Evolutionary conservation across 2,888 invertebrate species (phyloP), one percentile per base, ranked within the genome.

Genomic region (Salticus scenicus): DNA sequence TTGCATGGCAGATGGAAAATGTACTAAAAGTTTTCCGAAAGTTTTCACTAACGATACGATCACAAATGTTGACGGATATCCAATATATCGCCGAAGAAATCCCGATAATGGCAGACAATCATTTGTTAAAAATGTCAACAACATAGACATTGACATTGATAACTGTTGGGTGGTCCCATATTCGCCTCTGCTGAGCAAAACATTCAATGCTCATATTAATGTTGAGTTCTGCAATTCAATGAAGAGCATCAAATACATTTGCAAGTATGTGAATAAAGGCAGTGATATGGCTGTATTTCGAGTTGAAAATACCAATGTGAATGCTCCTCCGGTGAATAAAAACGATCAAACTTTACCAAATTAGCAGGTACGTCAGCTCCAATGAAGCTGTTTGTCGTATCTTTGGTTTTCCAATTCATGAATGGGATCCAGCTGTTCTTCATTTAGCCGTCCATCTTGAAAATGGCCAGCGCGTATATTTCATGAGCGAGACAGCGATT

Each of bases 1-100:
- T 67, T 76, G 75, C 66, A 76, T 64, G 63, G 67, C 20, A 28
- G 67, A 76, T 76, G 66, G 31, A 76, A 76, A 76, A 76, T 76
- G 76, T 67, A 76, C 76, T 1, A 76, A 76, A 33, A 8, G 20
- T 70, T 69, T 70, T n/a, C 77, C 77, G 31, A 69, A 57, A 69
- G 8, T 51, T 31, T 70, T 69, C 37, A 27, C 41, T 7, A 70
- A 69, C 12, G 77, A 77, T 57, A 77, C 77, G 24, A 24, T 69
- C 30, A 77, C 51, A 51, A 57, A 70, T 57, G n/a, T 41, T 51
- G 77, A 77, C 63, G 41, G 77, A 41, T 77, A 77, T 28, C 77
- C 77, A 70, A 57, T 70, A 57, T 77, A 77, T 57, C 77, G 70
- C 37, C 70, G 70, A 57, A 77, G 77, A 70, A 67, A 24, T 76